phyloP scores from a whole-genome alignment of 2,113 vertebrate species.

The Dendropsophus ebraccatus region DNA sequence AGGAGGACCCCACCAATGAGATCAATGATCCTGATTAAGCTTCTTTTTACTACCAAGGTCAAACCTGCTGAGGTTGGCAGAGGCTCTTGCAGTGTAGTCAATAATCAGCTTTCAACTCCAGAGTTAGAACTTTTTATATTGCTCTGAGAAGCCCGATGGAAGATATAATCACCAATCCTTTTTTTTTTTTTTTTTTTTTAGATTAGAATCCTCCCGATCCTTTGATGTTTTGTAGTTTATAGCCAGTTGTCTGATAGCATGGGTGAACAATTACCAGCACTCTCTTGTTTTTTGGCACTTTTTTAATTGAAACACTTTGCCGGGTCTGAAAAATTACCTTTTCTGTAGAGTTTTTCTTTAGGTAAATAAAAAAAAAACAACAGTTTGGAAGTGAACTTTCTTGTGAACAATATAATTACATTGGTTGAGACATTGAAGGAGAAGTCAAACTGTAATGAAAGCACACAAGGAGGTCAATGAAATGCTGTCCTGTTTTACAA shows the following conservation, averaged over 20 bases:
- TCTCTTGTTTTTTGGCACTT: constrained; percentile 1
- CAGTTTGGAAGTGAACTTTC: not conserved
- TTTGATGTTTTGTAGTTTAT: constrained; percentile 2
- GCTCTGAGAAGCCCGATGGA: not conserved
- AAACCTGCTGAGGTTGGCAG: not conserved
- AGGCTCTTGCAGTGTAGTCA: not conserved
- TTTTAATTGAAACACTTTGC: not conserved
- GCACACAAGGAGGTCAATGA: not conserved
- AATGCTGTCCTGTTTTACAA: not conserved
- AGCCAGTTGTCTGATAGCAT: not conserved
- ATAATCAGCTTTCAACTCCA: not conserved
- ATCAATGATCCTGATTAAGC: too few relatives aligned
- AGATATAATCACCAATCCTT: constrained; percentile 6
- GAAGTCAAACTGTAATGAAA: not conserved
- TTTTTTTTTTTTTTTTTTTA: not conserved
- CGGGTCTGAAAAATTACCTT: not conserved
- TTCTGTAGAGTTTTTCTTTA: not conserved
- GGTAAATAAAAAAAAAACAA: not conserved
- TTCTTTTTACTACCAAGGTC: not conserved
- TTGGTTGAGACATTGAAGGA: not conserved
- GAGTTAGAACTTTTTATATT: not conserved
- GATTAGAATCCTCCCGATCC: not conserved
- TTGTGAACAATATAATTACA: not conserved
- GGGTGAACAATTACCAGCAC: not conserved
- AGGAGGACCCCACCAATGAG: too few relatives aligned